Conservation (phyloP, 2,888 invertebrate genomes). For the Eucriotettix oculatus region DNA sequence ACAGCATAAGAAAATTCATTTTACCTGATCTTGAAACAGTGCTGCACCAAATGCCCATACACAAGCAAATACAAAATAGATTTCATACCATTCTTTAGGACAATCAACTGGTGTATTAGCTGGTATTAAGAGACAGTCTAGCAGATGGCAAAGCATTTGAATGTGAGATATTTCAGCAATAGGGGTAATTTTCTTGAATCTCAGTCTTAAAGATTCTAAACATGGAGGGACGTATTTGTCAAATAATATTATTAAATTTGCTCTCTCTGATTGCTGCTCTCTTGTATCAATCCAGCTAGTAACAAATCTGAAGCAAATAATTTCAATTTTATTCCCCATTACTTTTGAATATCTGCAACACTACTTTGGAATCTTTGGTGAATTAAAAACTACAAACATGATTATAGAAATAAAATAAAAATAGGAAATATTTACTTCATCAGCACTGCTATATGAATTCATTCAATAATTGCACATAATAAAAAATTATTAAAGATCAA, state of each 20-base stretch:
- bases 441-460: too few relatives aligned
- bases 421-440: too few relatives aligned
- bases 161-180: constrained; percentile 80
- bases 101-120: constrained; percentile 70
- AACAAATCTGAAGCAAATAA: constrained; percentile 43
- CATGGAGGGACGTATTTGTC: constrained; percentile 83
- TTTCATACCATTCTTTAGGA: constrained; percentile 87
- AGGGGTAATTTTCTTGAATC: constrained; percentile 80
- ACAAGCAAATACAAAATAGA: constrained; percentile 78
- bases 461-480: too few relatives aligned
- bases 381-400: too few relatives aligned
- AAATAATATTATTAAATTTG: constrained; percentile 63
- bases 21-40: constrained; percentile 62
- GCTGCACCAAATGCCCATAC: constrained; percentile 92
- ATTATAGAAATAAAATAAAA: too few relatives aligned
- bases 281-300: constrained; percentile 77
- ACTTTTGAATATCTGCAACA: too few relatives aligned
- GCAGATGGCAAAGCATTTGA: constrained; percentile 68
- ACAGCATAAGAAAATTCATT: neutral
- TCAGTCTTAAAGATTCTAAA: constrained; percentile 53
- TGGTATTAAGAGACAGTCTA: constrained; percentile 70
- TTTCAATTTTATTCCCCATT: too few relatives aligned
- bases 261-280: constrained; percentile 51
- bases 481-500: too few relatives aligned
- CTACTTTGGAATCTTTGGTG: too few relatives aligned